phyloP scores from a whole-genome alignment of 2,797 vertebrate genomes.

The Sebastolobus alascanus region DNA sequence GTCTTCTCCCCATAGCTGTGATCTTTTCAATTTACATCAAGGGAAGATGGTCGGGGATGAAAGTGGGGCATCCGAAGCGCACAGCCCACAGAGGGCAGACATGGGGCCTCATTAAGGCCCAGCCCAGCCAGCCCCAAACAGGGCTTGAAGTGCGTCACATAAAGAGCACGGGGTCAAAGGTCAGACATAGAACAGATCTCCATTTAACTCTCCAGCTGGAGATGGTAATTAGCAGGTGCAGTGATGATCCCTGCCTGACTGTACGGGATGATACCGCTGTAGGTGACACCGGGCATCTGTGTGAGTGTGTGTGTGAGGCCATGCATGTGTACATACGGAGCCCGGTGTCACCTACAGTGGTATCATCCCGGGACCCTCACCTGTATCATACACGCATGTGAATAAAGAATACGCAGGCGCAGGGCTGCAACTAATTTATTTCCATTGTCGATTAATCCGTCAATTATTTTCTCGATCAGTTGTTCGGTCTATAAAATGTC shows the following conservation, averaged over 20 bases:
- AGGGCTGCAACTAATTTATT: no score
- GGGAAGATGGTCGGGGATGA: slow-evolving; percentile 91
- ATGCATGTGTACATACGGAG: not conserved
- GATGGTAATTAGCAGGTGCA: slow-evolving; percentile 90
- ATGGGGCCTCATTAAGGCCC: slow-evolving; percentile 88
- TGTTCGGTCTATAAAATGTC: no score
- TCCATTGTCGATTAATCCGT: no score
- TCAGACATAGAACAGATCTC: slow-evolving; percentile 89
- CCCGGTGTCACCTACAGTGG: not conserved
- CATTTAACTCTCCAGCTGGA: slow-evolving; percentile 91
- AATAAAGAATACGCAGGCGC: not conserved
- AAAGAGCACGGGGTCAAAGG: slow-evolving; percentile 89
- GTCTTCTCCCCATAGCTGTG: slow-evolving; percentile 95
- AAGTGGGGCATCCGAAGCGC: slow-evolving; percentile 88
- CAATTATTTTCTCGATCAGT: no score
- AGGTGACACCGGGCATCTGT: slow-evolving; percentile 70
- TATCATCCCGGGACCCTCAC: not conserved
- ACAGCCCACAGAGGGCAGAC: slow-evolving; percentile 89
- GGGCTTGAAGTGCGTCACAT: slow-evolving; percentile 87
- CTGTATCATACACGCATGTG: not conserved
- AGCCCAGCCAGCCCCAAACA: slow-evolving; percentile 85
- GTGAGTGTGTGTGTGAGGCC: slow-evolving; percentile 22
- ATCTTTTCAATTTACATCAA: slow-evolving; percentile 97
- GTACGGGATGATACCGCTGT: slow-evolving; percentile 76
- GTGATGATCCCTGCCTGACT: slow-evolving; percentile 78